A percentile compares a stretch with the other conserved stretches of the same genome.
These are phyloP conservation scores for Rutpela maculata DNA, from an alignment of 2,888 invertebrate genomes.

Conservation along the genomic window DNA sequence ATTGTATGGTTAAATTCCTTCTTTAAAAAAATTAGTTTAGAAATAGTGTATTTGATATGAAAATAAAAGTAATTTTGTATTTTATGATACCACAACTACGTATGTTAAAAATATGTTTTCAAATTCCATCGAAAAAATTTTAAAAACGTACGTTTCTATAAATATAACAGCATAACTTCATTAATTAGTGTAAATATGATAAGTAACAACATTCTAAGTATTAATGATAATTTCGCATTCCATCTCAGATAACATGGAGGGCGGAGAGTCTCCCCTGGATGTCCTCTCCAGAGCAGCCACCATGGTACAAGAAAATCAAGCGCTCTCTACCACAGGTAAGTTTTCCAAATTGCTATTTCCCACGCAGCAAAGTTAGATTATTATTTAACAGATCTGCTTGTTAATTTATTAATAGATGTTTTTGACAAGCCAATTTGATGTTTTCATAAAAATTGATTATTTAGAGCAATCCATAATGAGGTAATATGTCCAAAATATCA, in stretches of 20 bases:
- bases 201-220: neutral
- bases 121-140: neutral
- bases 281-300: constrained; percentile 92
- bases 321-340: constrained; percentile 75
- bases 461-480: no score
- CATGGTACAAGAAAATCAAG: constrained; percentile 83
- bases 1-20: no score
- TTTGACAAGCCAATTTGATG: no score
- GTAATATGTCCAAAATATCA: no score
- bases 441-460: no score
- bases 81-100: no score
- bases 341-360: neutral
- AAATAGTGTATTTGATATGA: no score
- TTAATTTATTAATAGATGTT: neutral
- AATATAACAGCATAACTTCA: neutral
- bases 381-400: neutral
- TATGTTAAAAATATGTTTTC: neutral
- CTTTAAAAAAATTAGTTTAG: no score
- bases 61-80: no score
- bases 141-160: neutral
- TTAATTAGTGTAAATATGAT: constrained; percentile 22
- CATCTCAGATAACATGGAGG: constrained; percentile 76
- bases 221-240: constrained; percentile 58
- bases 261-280: constrained; percentile 89
- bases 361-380: neutral